Conservation (phyloP, 1,140 invertebrate genomes). For the Aculops lycopersici region DNA sequence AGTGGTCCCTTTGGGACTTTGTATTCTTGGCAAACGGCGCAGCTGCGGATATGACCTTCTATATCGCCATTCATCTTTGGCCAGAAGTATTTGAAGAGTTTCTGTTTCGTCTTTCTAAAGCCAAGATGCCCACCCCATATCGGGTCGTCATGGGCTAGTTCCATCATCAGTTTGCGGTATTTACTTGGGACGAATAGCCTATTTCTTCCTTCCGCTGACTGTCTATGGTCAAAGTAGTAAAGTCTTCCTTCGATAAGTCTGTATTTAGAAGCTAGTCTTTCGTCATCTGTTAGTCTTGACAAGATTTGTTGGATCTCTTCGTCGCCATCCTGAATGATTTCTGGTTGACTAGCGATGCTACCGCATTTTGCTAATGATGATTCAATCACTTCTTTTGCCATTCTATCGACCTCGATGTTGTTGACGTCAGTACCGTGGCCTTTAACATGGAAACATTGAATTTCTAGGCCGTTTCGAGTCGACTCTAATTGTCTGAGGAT, state of each 20-base stretch:
- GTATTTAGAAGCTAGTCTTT: background rate
- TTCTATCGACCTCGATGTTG: background rate
- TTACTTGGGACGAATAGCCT: constrained; percentile 1
- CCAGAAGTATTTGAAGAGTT: constrained; percentile 8
- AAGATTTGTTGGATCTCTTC: background rate
- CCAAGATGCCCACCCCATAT: constrained; percentile 9
- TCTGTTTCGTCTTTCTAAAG: constrained; percentile 7
- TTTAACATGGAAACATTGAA: background rate
- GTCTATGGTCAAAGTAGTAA: background rate
- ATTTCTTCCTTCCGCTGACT: background rate
- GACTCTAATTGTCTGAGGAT: background rate
- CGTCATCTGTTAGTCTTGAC: background rate
- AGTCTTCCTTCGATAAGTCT: background rate
- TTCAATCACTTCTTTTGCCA: background rate
- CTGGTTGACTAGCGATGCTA: background rate
- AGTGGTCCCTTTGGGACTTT: background rate
- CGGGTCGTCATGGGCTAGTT: constrained; percentile 9
- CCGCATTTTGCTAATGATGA: background rate
- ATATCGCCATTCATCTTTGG: background rate
- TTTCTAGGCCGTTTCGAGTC: background rate
- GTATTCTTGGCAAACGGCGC: constrained; percentile 1
- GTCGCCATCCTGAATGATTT: background rate
- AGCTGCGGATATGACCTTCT: background rate
- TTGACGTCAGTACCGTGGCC: background rate
- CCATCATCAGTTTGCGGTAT: background rate